phyloP scores from a whole-genome alignment of 2,113 vertebrate genomes.

The Tursiops truncatus region DNA sequence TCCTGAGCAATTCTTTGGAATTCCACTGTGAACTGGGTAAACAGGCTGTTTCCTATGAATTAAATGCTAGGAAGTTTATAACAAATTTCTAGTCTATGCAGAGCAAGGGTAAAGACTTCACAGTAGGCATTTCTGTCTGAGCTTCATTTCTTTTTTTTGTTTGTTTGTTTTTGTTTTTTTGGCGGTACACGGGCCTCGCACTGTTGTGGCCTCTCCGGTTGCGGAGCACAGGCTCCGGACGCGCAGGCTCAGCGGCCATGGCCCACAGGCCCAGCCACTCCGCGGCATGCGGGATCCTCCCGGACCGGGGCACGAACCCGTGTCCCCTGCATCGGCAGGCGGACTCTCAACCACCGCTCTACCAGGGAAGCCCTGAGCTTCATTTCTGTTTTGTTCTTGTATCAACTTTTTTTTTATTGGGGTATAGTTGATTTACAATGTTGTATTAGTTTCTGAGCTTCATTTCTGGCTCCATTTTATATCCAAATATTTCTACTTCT shows the following conservation, averaged over 20 bases:
- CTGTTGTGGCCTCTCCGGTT: too few relatives aligned
- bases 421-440: not conserved
- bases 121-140: not conserved
- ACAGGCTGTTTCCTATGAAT: not conserved
- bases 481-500: not conserved
- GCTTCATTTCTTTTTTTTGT: not conserved
- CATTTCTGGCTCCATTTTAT: not conserved
- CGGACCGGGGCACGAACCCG: too few relatives aligned
- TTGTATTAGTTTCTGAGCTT: not conserved
- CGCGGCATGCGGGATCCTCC: too few relatives aligned
- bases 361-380: not conserved
- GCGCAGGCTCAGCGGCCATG: too few relatives aligned
- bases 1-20: not conserved
- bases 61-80: not conserved
- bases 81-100: not conserved
- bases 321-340: too few relatives aligned
- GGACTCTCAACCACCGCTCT: too few relatives aligned
- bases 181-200: too few relatives aligned
- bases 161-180: too few relatives aligned
- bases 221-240: too few relatives aligned
- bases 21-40: not conserved
- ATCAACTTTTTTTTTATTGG: not conserved
- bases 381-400: not conserved
- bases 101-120: not conserved
- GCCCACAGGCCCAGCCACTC: too few relatives aligned